A percentile compares a stretch with the other conserved stretches of the same genome.
These are phyloP conservation scores for Trachelus stipa DNA, from an alignment of 2,888 invertebrate genomes.

Conservation along the genomic window DNA sequence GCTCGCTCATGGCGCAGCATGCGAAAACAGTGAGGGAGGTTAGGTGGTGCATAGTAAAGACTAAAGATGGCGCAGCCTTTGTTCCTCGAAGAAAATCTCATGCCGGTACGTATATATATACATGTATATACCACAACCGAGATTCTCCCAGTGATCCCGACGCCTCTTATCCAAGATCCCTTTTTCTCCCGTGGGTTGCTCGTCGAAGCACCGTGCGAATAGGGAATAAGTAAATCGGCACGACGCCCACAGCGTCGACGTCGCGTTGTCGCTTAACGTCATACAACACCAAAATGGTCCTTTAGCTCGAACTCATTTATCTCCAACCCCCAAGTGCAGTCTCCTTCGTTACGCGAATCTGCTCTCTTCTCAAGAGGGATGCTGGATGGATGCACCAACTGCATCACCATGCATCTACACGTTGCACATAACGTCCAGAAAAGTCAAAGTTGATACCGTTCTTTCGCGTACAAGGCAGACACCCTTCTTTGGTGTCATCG, in stretches of 20 bases:
- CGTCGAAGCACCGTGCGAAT: background rate
- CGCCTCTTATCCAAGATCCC: background rate
- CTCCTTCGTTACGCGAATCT: too few relatives aligned
- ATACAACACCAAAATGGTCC: too few relatives aligned
- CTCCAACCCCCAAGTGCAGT: too few relatives aligned
- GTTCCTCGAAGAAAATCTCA: background rate
- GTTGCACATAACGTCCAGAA: too few relatives aligned
- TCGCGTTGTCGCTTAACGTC: background rate
- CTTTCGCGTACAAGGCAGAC: background rate
- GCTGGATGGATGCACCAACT: too few relatives aligned
- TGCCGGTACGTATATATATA: background rate
- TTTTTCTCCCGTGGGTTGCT: background rate
- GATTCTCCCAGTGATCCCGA: background rate
- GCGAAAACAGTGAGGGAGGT: conserved; percentile 22
- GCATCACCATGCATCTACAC: too few relatives aligned
- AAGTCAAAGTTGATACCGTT: background rate
- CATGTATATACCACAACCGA: background rate
- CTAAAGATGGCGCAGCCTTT: background rate
- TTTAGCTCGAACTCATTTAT: too few relatives aligned
- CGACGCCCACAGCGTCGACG: background rate
- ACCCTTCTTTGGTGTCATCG: background rate
- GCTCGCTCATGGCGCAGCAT: conserved; percentile 20
- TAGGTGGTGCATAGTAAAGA: conserved; percentile 20
- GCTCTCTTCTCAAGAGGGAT: too few relatives aligned
- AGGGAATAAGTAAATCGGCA: background rate